phyloP scores from a whole-genome alignment of 2,888 invertebrate genomes.

The Ormyrus thymus region DNA sequence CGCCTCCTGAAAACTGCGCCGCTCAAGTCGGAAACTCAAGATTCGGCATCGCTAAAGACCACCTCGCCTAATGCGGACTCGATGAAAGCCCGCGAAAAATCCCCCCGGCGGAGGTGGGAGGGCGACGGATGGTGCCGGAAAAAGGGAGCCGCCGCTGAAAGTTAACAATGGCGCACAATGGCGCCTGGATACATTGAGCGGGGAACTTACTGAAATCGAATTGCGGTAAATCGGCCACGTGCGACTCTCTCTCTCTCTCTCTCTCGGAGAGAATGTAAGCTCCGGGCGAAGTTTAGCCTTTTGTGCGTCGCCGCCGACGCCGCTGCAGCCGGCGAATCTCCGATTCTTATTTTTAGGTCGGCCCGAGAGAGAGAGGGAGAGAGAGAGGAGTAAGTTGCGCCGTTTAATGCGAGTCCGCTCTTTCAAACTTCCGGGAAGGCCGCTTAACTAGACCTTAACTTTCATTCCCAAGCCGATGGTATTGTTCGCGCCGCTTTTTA shows the following conservation, averaged over 20 bases:
- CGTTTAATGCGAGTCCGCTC: neutral
- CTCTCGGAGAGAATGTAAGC: conserved; percentile 19
- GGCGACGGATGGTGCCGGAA: conserved; percentile 6
- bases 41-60: conserved; percentile 7
- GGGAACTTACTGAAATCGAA: conserved; percentile 33
- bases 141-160: conserved; percentile 35
- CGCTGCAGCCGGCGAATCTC: conserved; percentile 10
- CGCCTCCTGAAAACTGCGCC: no score
- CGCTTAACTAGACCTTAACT: no score
- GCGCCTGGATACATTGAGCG: conserved; percentile 33
- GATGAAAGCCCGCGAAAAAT: conserved; percentile 13
- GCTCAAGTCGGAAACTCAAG: no score
- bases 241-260: neutral
- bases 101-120: neutral
- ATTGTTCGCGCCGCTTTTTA: no score
- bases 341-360: conserved; percentile 8
- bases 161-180: conserved; percentile 44
- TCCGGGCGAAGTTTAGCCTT: conserved; percentile 9
- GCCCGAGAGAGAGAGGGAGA: neutral
- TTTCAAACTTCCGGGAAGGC: neutral
- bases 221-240: conserved; percentile 44
- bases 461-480: neutral
- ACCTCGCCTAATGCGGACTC: conserved; percentile 15
- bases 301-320: neutral
- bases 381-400: neutral